These are phyloP conservation scores for Bedellia somnulentella DNA, from an alignment of 2,888 invertebrate species.

Conservation along the genomic window DNA sequence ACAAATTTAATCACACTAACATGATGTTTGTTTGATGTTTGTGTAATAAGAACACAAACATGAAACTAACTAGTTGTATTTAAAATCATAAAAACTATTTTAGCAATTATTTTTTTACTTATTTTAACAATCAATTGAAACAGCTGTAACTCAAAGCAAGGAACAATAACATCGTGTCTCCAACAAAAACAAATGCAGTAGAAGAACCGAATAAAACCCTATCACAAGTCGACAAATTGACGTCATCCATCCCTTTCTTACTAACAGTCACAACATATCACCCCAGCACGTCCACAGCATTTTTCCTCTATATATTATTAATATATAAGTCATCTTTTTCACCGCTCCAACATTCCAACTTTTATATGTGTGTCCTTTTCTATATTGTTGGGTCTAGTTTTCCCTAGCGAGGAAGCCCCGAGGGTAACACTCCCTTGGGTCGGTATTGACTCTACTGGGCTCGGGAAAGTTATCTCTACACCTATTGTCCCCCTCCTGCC, in stretches of 20 bases:
- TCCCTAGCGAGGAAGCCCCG: slow-evolving; percentile 58
- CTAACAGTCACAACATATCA: slow-evolving; percentile 60
- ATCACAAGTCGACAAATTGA: slow-evolving; percentile 61
- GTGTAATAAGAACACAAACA: no score
- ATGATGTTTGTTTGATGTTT: no score
- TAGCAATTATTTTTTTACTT: no score
- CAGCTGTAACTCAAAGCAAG: no score
- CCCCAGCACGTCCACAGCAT: slow-evolving; percentile 56
- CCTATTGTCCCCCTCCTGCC: slow-evolving; percentile 51
- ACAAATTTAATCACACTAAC: no score
- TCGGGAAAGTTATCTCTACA: slow-evolving; percentile 58
- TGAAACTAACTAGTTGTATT: no score
- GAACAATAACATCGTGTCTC: no score
- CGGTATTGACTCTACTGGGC: slow-evolving; percentile 59
- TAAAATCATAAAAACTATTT: no score
- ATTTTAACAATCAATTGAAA: no score
- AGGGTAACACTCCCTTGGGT: slow-evolving; percentile 60
- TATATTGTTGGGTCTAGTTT: slow-evolving; percentile 62
- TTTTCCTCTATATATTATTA: slow-evolving; percentile 62
- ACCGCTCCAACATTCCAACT: no score
- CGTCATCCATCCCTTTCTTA: slow-evolving; percentile 56
- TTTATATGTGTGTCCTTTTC: slow-evolving; percentile 37
- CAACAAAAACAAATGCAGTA: slow-evolving; percentile 29
- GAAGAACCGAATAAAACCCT: slow-evolving; percentile 56
- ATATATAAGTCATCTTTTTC: slow-evolving; percentile 51